Percentiles rank a stretch among this genome's conserved stretches.
These are phyloP conservation scores for Hormiphora californensis DNA, from an alignment of 37 sponge, comb jelly and placozoan species.

Conservation along the genomic window DNA sequence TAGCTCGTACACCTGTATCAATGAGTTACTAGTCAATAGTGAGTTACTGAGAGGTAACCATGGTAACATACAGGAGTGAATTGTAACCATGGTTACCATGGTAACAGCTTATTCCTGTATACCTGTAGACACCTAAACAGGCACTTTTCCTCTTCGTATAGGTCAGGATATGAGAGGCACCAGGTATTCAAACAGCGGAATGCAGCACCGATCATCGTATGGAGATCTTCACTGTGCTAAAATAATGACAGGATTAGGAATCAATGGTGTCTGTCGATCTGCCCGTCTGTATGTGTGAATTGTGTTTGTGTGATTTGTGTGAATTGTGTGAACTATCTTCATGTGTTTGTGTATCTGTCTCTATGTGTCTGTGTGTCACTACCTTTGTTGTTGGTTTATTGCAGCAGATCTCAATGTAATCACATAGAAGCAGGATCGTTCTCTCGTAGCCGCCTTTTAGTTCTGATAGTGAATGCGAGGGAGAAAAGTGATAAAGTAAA, in stretches of 20 bases:
- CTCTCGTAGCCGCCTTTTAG: slow-evolving; percentile 4
- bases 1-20: slow-evolving; percentile 7
- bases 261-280: neutral
- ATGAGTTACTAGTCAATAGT: neutral
- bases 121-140: slow-evolving; percentile 43
- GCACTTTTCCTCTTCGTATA: neutral
- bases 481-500: too few relatives aligned
- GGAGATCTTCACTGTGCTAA: slow-evolving; percentile 34
- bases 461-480: too few relatives aligned
- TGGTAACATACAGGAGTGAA: neutral
- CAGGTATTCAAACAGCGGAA: slow-evolving; percentile 30
- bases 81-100: too few relatives aligned
- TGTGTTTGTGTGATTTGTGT: too few relatives aligned
- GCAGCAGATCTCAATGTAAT: neutral
- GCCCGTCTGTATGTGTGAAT: neutral
- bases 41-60: neutral
- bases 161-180: slow-evolving; percentile 33
- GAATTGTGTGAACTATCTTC: too few relatives aligned
- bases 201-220: slow-evolving; percentile 46
- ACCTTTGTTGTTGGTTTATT: slow-evolving; percentile 26
- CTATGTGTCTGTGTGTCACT: too few relatives aligned
- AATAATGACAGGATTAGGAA: too few relatives aligned
- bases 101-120: neutral
- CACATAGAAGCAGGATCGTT: slow-evolving; percentile 1
- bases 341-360: too few relatives aligned